Conservation (phyloP, 2,797 vertebrate species). For the Psittacula derbiana region DNA sequence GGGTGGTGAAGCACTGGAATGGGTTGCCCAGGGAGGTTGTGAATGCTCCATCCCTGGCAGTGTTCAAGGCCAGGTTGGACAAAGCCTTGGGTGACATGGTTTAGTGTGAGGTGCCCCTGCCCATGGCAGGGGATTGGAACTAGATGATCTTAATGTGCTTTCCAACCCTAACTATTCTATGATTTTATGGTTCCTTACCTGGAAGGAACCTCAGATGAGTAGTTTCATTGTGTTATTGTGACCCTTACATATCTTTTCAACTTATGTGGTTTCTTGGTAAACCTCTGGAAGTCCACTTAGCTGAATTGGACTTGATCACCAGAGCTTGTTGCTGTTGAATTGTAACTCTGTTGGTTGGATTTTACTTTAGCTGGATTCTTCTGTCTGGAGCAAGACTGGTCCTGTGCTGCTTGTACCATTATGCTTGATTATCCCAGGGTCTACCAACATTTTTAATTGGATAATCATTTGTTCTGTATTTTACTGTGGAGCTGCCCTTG, state of each 20-base stretch:
- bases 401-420: not conserved
- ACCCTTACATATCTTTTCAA: not conserved
- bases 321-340: not conserved
- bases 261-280: fast-evolving
- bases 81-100: no score
- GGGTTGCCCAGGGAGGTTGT: no score
- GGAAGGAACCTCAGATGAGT: not conserved
- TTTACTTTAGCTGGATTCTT: not conserved
- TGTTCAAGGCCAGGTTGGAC: no score
- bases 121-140: no score
- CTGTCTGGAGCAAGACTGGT: not conserved
- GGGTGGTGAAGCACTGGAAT: no score
- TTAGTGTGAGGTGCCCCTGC: no score
- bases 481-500: not conserved
- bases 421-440: not conserved
- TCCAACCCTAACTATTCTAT: no score
- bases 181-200: not conserved
- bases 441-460: not conserved
- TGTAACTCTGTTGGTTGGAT: not conserved
- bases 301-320: not conserved
- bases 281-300: not conserved
- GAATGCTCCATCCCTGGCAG: no score
- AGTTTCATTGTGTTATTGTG: not conserved
- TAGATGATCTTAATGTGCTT: no score
- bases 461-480: not conserved